A percentile compares a stretch with the other conserved stretches of the same genome.
These are phyloP conservation scores for Tetragnatha versicolor DNA, from an alignment of 1,140 invertebrate genomes.

Conservation along the genomic window DNA sequence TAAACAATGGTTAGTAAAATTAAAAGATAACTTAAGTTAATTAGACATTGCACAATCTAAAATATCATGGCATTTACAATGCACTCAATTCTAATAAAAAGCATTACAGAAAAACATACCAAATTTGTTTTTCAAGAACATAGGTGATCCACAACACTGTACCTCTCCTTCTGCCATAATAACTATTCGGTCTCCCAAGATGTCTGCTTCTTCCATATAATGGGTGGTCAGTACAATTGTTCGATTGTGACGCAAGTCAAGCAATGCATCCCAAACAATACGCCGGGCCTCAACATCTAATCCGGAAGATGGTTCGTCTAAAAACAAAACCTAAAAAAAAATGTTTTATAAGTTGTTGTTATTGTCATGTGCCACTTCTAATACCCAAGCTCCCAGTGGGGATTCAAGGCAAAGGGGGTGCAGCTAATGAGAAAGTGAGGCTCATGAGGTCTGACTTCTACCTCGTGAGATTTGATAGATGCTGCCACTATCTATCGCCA, in stretches of 20 bases:
- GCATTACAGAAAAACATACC: constrained; percentile 59
- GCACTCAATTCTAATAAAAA: no score
- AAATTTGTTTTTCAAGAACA: constrained; percentile 69
- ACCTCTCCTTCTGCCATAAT: constrained; percentile 69
- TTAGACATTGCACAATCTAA: no score
- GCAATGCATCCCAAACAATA: constrained; percentile 71
- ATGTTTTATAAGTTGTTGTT: background rate
- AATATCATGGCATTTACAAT: no score
- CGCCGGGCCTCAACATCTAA: constrained; percentile 70
- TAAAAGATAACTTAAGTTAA: no score
- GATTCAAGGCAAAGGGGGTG: no score
- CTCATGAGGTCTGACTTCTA: no score
- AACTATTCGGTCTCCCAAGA: constrained; percentile 69
- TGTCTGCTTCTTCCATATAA: constrained; percentile 97
- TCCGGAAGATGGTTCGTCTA: constrained; percentile 65
- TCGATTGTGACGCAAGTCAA: constrained; percentile 60
- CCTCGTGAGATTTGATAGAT: no score
- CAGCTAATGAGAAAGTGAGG: no score
- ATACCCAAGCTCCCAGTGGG: no score
- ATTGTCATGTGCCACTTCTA: no score
- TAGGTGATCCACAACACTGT: constrained; percentile 66
- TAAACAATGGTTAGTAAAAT: no score
- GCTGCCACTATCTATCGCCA: no score
- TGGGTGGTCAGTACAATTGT: constrained; percentile 95
- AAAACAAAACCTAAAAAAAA: constrained; percentile 62